Conservation (phyloP, 2,113 vertebrate species). For the Myocastor coypus region DNA sequence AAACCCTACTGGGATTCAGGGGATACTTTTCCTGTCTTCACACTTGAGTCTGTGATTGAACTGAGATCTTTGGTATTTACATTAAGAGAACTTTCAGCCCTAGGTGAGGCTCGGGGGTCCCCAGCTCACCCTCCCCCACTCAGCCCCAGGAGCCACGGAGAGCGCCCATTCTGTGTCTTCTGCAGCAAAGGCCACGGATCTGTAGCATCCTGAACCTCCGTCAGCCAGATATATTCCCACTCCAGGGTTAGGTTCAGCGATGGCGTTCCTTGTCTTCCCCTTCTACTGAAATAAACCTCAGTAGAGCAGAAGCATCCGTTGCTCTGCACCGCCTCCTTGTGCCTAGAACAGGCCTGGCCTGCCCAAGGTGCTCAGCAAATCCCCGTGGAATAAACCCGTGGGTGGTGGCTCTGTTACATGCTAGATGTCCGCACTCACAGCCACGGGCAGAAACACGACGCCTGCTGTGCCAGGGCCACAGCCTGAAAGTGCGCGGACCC, state of each 20-base stretch:
- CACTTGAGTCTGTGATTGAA: background rate
- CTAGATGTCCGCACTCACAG: background rate
- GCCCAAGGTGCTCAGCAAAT: background rate
- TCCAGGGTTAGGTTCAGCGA: background rate
- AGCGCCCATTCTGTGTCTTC: fast-evolving
- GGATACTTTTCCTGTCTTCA: conserved; percentile 47
- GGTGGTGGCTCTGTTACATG: fast-evolving
- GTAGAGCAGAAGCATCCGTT: background rate
- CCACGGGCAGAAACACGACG: background rate
- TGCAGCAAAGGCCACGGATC: fast-evolving
- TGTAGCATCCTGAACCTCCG: background rate
- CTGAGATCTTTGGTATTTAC: background rate
- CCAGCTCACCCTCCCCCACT: background rate
- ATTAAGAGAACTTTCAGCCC: background rate
- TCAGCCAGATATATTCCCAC: background rate
- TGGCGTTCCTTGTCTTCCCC: background rate
- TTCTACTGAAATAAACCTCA: background rate
- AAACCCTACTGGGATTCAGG: background rate
- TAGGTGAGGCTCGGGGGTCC: background rate
- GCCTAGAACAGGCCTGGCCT: background rate
- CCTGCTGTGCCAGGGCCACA: background rate
- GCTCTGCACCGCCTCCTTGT: background rate
- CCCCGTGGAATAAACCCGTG: background rate
- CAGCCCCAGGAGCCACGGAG: background rate
- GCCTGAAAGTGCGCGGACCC: background rate